Base-by-base conservation (phyloP, 2,113 vertebrate species). In the Erythrolamprus reginae region DNA sequence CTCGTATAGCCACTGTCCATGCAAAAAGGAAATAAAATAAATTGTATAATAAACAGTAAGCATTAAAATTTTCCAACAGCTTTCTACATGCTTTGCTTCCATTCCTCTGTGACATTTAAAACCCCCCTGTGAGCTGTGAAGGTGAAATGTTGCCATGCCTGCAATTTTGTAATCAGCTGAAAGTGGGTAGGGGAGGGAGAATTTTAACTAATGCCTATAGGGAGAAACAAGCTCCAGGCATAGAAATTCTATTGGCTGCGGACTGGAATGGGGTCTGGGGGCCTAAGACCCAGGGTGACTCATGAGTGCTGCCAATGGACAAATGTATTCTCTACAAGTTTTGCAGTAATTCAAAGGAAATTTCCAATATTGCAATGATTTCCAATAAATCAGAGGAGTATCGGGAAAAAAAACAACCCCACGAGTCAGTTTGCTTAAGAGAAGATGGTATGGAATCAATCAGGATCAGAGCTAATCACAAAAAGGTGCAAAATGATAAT, bases 141-240 rank as follows among this genome's bases (percentile, higher is more conserved):
- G 33, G 65, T 38, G 33, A 77, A 38, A 77, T 38, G 65, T 38
- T 77, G 65, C n/a, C n/a, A 38, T 38, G 65, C 13, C 65, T 77
- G 33, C 33, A 38, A 38, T 77, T 77, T 38, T 77, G 65, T 17
- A 77, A 38, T 38, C 65, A 21, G 17, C 7, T 77, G 33, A 38
- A 77, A 19, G 7, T 38, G 15, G 6, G n/a, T 15, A 5, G 2
- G 2, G 1, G n/a, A 7, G 13, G 13, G n/a, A n/a, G n/a, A 8
- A 38, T 77, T 77, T 38, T 77, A 77, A 21, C 33, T 12, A 77
- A 77, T 7, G n/a, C 6, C 6, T 38, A 38, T 38, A 38, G 33
- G 5, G 6, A 77, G 65, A 77, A 38, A 38, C 65, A 77, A 38
- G 33, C 65, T 77, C 15, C 33, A 38, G 17, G 15, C 65, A 77